These are phyloP conservation scores for Cephus cinctus DNA, from an alignment of 1,140 invertebrate species.

Conservation along the genomic window DNA sequence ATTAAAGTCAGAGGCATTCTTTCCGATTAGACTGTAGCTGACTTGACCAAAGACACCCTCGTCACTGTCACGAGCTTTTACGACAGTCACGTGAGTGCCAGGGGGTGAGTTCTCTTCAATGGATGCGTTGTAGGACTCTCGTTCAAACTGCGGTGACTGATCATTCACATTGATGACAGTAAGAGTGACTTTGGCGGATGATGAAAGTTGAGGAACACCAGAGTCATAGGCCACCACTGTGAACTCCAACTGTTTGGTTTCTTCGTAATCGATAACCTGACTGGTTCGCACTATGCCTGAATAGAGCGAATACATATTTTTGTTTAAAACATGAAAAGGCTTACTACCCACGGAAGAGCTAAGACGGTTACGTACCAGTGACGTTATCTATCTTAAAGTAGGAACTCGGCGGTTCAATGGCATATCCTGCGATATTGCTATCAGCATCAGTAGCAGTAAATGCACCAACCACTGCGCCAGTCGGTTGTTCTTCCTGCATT, in stretches of 20 bases:
- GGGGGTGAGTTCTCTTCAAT: conserved; percentile 74
- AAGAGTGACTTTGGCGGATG: conserved; percentile 72
- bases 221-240: conserved; percentile 79
- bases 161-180: conserved; percentile 86
- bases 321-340: conserved; percentile 8
- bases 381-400: conserved; percentile 78
- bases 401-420: conserved; percentile 68
- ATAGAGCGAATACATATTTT: conserved; percentile 12
- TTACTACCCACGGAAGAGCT: too few species aligned
- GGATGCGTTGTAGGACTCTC: conserved; percentile 66
- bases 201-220: conserved; percentile 77
- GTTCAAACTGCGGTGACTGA: conserved; percentile 75
- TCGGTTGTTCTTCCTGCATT: conserved; percentile 81
- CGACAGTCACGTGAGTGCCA: conserved; percentile 68
- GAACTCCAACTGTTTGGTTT: conserved; percentile 72
- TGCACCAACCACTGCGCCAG: conserved; percentile 76
- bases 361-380: conserved; percentile 56
- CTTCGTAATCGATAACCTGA: conserved; percentile 81
- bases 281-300: conserved; percentile 78
- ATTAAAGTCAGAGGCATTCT: conserved; percentile 68
- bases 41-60: conserved; percentile 72
- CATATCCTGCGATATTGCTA: conserved; percentile 77
- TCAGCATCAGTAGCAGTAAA: conserved; percentile 81
- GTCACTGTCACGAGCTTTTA: conserved; percentile 74
- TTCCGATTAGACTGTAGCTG: conserved; percentile 74